A percentile compares a stretch with the other conserved stretches of the same genome.
Evolutionary conservation across 2,797 vertebrate species (phyloP).

Genomic region (Syndactyla subalaris): DNA sequence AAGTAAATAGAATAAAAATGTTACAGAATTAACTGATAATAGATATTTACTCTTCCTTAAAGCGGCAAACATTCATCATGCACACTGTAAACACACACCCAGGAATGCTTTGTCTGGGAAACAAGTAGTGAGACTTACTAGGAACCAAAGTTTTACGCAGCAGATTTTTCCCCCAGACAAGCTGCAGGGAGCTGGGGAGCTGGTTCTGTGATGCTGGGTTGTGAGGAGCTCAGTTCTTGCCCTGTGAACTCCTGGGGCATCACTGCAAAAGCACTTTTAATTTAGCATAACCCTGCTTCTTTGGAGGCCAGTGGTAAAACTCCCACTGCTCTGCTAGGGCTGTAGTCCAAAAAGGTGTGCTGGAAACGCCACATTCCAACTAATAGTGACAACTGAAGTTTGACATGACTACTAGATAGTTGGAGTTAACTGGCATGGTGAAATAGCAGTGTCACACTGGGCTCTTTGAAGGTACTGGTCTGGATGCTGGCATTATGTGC

Average conservation of each 20-base stretch:
- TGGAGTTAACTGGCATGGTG: not conserved
- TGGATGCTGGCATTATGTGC: not conserved
- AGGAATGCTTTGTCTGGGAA: not conserved
- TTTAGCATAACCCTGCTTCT: not conserved
- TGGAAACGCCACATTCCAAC: not conserved
- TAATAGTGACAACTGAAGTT: not conserved
- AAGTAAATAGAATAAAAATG: not conserved
- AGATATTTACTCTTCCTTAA: not conserved
- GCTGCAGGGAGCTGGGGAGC: not conserved
- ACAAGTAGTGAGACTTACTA: not conserved
- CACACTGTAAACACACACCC: not conserved
- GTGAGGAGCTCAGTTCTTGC: not conserved
- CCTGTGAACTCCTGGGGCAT: not conserved
- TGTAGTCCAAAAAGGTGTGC: not conserved
- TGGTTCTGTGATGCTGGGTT: not conserved
- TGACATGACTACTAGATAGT: not conserved
- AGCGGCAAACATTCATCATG: not conserved
- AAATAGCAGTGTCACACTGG: not conserved
- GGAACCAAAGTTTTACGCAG: not conserved
- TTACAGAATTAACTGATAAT: not conserved
- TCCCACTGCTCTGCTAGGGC: not conserved
- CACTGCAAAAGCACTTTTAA: not conserved
- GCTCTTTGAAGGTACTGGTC: not conserved
- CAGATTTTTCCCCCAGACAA: not conserved
- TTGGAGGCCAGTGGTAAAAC: not conserved